Conservation (phyloP, 2,113 vertebrate genomes). For the Siniperca chuatsi region DNA sequence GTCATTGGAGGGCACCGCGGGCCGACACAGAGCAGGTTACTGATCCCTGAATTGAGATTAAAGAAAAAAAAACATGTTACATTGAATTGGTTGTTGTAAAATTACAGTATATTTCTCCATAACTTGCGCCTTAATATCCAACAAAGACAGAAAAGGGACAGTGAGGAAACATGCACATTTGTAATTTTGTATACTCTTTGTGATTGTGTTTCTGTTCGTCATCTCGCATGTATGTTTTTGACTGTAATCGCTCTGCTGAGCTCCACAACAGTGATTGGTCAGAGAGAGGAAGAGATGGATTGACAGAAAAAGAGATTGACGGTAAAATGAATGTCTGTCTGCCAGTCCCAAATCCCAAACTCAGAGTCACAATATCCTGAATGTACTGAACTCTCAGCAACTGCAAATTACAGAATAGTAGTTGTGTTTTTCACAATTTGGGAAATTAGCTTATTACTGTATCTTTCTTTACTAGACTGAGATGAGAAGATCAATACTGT, state of each 20-base stretch:
- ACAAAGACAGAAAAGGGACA: background rate
- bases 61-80: conserved; percentile 6
- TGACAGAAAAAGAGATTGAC: conserved; percentile 29
- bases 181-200: background rate
- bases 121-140: background rate
- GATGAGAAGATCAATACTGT: background rate
- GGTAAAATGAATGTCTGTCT: conserved; percentile 15
- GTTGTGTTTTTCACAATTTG: background rate
- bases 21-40: conserved; percentile 32
- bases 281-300: conserved; percentile 1
- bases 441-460: background rate
- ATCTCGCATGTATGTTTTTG: background rate
- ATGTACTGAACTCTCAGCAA: background rate
- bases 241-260: conserved; percentile 26
- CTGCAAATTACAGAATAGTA: background rate
- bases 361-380: background rate
- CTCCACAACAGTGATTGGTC: background rate
- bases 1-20: background rate
- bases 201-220: background rate
- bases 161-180: background rate
- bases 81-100: conserved; percentile 17
- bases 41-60: conserved; percentile 42
- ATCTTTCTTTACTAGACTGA: background rate
- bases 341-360: conserved; percentile 17
- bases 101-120: background rate